phyloP scores from a whole-genome alignment of 2,888 invertebrate species.

The Lepidonotus clava region DNA sequence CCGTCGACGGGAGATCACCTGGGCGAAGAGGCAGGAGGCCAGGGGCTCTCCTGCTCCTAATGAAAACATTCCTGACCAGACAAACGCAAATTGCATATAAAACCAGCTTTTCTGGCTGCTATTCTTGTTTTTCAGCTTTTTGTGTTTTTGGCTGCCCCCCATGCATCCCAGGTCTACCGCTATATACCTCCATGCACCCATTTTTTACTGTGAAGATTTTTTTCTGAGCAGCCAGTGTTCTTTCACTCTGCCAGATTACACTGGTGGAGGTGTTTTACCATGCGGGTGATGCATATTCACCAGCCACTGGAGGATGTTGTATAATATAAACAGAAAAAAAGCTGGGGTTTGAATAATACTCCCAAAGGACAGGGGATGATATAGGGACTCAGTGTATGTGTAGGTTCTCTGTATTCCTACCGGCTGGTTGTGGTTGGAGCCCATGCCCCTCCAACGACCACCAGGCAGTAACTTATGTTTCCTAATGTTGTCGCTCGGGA shows the following conservation, averaged over 20 bases:
- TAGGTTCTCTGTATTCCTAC: too few species aligned
- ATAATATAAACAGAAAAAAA: background rate
- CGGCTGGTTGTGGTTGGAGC: too few species aligned
- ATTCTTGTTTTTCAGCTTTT: too few species aligned
- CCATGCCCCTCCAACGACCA: background rate
- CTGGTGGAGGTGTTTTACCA: background rate
- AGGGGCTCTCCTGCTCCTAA: background rate
- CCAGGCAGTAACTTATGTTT: constrained; percentile 48
- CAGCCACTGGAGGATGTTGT: background rate
- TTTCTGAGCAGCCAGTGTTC: too few species aligned
- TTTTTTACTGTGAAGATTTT: too few species aligned
- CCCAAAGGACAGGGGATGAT: too few species aligned
- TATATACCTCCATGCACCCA: too few species aligned
- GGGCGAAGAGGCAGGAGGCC: background rate
- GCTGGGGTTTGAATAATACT: background rate
- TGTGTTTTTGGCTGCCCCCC: too few species aligned
- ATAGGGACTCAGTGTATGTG: too few species aligned
- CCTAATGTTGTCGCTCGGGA: constrained; percentile 27
- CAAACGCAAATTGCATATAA: constrained; percentile 6
- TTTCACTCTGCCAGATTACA: too few species aligned
- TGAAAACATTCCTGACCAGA: constrained; percentile 11
- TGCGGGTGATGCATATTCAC: background rate
- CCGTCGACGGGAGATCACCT: background rate
- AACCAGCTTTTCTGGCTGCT: background rate
- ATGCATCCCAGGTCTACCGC: too few species aligned